phyloP scores from a whole-genome alignment of 2,113 vertebrate species.

The Thamnaconus septentrionalis region DNA sequence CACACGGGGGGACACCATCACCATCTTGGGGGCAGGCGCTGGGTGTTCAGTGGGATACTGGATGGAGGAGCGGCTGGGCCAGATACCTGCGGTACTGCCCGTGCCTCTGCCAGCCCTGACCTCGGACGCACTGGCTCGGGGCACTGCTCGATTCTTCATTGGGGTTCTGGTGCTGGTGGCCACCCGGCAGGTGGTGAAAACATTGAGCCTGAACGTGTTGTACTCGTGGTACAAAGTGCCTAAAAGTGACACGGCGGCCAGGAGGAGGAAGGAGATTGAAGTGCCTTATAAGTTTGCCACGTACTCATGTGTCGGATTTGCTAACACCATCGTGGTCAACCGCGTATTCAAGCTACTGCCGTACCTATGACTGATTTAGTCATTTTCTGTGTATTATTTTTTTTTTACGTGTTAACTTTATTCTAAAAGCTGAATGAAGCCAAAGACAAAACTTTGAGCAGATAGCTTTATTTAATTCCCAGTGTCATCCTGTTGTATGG shows the following conservation, averaged over 20 bases:
- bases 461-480: no score
- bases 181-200: slow-evolving; percentile 78
- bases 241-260: slow-evolving; percentile 66
- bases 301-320: slow-evolving; percentile 83
- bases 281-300: slow-evolving; percentile 92
- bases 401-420: no score
- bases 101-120: slow-evolving; percentile 68
- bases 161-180: slow-evolving; percentile 77
- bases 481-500: no score
- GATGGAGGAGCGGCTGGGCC: slow-evolving; percentile 76
- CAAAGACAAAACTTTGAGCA: no score
- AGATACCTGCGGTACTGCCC: slow-evolving; percentile 67
- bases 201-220: slow-evolving; percentile 71
- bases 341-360: slow-evolving; percentile 79
- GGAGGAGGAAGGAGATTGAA: slow-evolving; percentile 84
- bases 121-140: fast-evolving
- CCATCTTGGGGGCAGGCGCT: slow-evolving; percentile 80
- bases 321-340: slow-evolving; percentile 81
- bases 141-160: slow-evolving; percentile 70
- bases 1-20: slow-evolving; percentile 91
- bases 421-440: no score
- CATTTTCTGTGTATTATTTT: background rate
- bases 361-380: slow-evolving; percentile 65
- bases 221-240: slow-evolving; percentile 78
- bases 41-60: slow-evolving; percentile 88